These are phyloP conservation scores for Hybognathus amarus DNA, from an alignment of 2,797 vertebrate species.

Conservation along the genomic window DNA sequence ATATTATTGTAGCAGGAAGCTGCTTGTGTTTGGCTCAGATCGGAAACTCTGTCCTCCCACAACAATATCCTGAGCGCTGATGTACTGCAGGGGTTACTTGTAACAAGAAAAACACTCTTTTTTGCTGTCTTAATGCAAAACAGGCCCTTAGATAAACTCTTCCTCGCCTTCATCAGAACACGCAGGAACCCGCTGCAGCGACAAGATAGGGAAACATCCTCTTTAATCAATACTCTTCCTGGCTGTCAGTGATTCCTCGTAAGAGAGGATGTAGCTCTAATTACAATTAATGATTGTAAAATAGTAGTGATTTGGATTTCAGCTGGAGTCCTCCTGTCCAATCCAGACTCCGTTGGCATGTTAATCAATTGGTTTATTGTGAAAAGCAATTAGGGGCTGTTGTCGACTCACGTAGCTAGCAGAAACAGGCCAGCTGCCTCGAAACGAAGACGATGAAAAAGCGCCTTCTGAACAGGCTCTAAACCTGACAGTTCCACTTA, in stretches of 20 bases:
- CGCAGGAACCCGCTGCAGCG: conserved; percentile 6
- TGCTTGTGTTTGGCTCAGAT: conserved; percentile 36
- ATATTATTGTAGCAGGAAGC: conserved; percentile 29
- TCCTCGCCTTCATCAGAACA: conserved; percentile 16
- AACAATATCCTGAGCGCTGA: conserved; percentile 26
- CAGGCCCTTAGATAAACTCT: neutral
- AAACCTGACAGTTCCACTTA: conserved; percentile 33
- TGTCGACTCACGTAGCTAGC: conserved; percentile 30
- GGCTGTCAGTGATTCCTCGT: conserved; percentile 48
- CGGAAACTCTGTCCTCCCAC: conserved; percentile 37
- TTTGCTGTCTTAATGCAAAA: conserved; percentile 34
- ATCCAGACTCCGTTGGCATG: conserved; percentile 45
- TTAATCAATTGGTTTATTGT: conserved; percentile 50
- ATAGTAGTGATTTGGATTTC: conserved; percentile 55
- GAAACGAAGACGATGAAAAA: neutral
- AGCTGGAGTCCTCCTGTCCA: conserved; percentile 43
- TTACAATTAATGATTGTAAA: conserved; percentile 51
- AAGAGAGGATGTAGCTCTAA: conserved; percentile 53
- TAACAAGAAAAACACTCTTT: conserved; percentile 1
- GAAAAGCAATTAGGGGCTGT: conserved; percentile 48
- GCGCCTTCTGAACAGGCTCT: conserved; percentile 1
- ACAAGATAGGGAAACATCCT: conserved; percentile 33
- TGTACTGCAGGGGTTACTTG: conserved; percentile 36
- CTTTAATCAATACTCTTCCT: conserved; percentile 49
- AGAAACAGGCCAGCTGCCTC: conserved; percentile 38